Base-by-base conservation (phyloP, 2,113 vertebrate species). In the Suricata suricatta region DNA sequence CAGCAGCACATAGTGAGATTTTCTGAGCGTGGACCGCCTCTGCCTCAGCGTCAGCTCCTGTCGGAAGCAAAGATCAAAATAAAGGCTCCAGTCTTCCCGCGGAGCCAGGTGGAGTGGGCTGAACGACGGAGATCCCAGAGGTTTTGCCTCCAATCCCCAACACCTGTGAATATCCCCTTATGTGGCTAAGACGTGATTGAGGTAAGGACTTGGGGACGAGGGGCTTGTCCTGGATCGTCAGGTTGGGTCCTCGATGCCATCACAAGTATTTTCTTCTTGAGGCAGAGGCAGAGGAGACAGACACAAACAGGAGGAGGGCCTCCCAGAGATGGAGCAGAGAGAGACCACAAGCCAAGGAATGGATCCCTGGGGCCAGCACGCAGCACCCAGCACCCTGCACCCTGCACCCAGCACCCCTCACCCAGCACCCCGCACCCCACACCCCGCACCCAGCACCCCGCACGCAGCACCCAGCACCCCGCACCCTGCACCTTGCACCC, bases 181-280 rank as follows among this genome's bases (percentile, higher is more conserved):
- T 5, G 44, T 60, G 15, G 31, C 38, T 47, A 50, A 11, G 16
- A 31, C 14, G 33, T 16, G 69, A 52, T 64, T 60, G 21, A 69
- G 16, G 17, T 29, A 44, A 57, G 64, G 16, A 23, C 25, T 69
- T 60, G 29, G 50, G 44, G 13, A 57, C 7, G 52, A 63, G 15
- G 54, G 3, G 7, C 16, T 15, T 50, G 29, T 16, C 7, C 25
- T 52, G 16, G 50, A 12, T 23, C 8, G 57, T 19, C 35, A 15
- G 11, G 10, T 27, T 9, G 21, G 35, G 15, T 10, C 1, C 27
- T 54, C 31, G n/a, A 14, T 54, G n/a, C 0, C 19, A 0, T 76
- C 44, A 17, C n/a, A 25, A 25, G 60, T 10, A 15, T 68, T 68
- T 64, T 16, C 41, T 64, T 16, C 12, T 3, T 7, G 7, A 9